A percentile compares a stretch with the other conserved stretches of the same genome.
phyloP scores from a whole-genome alignment of 2,113 vertebrate genomes.

The Tympanuchus pallidicinctus region DNA sequence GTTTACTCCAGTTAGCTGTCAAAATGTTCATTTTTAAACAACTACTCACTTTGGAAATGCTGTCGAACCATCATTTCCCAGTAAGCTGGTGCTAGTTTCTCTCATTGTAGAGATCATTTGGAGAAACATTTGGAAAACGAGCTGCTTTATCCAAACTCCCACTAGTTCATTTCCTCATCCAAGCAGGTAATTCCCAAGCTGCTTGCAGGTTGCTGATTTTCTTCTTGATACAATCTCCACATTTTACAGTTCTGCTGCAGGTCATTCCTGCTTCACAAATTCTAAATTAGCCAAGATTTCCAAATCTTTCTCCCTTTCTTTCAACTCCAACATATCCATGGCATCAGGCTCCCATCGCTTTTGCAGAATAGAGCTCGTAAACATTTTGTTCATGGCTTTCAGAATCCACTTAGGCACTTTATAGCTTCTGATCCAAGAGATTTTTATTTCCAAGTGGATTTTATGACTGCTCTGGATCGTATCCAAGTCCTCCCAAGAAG shows the following conservation, averaged over 20 bases:
- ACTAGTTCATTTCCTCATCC: not conserved
- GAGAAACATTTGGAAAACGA: not conserved
- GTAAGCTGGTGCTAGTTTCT: not conserved
- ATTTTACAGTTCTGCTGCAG: not conserved
- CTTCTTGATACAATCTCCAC: not conserved
- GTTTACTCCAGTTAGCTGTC: not conserved
- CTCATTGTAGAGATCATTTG: not conserved
- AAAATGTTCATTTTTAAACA: not conserved
- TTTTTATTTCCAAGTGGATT: conserved; percentile 25
- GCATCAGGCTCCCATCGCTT: not conserved
- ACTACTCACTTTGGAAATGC: fast-evolving
- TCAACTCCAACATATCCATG: not conserved
- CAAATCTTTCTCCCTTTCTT: not conserved
- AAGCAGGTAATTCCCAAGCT: not conserved
- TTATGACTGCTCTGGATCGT: not conserved
- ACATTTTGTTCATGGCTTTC: not conserved
- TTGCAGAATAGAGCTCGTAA: not conserved
- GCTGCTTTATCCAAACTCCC: not conserved
- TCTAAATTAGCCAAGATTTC: not conserved
- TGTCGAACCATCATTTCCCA: not conserved
- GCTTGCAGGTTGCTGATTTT: not conserved
- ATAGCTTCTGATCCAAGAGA: not conserved
- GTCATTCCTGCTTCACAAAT: not conserved
- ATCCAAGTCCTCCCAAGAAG: not conserved
- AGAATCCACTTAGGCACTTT: not conserved